phyloP scores from a whole-genome alignment of 64 coral and sea anemone genomes.

The Montipora capricornis region DNA sequence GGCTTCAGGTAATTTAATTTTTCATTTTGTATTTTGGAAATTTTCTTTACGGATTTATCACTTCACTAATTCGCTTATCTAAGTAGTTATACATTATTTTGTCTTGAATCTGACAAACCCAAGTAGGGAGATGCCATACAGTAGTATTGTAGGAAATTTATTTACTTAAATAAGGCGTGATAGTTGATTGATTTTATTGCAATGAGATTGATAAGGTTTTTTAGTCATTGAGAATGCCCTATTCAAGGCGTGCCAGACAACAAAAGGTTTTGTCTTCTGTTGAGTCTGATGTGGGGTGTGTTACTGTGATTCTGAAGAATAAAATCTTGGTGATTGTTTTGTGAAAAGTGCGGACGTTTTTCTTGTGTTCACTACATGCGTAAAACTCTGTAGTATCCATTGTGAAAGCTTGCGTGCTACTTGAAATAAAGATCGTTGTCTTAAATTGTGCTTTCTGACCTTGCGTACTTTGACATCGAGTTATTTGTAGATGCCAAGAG shows the following conservation, averaged over 20 bases:
- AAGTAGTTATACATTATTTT: too few relatives aligned
- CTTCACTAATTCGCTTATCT: not conserved
- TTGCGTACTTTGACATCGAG: constrained; percentile 32
- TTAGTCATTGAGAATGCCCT: not conserved
- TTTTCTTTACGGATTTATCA: not conserved
- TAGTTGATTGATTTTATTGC: not conserved
- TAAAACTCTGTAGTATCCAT: too few relatives aligned
- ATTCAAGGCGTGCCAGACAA: constrained; percentile 6
- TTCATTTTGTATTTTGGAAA: not conserved
- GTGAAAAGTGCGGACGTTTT: too few relatives aligned
- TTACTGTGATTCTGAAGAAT: too few relatives aligned
- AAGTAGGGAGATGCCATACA: not conserved
- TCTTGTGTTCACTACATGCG: too few relatives aligned
- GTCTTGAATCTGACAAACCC: not conserved
- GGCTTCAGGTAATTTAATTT: not conserved
- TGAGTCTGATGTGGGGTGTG: too few relatives aligned
- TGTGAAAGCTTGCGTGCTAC: constrained; percentile 27
- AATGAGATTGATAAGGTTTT: not conserved
- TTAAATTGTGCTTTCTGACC: constrained; percentile 7
- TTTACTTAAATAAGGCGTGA: not conserved
- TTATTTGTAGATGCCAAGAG: not conserved
- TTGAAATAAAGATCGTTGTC: constrained; percentile 34
- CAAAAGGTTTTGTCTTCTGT: not conserved
- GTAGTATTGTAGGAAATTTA: not conserved
- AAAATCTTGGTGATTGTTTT: too few relatives aligned